Base-by-base conservation (phyloP, 2,113 vertebrate genomes). In the Chauna torquata region DNA sequence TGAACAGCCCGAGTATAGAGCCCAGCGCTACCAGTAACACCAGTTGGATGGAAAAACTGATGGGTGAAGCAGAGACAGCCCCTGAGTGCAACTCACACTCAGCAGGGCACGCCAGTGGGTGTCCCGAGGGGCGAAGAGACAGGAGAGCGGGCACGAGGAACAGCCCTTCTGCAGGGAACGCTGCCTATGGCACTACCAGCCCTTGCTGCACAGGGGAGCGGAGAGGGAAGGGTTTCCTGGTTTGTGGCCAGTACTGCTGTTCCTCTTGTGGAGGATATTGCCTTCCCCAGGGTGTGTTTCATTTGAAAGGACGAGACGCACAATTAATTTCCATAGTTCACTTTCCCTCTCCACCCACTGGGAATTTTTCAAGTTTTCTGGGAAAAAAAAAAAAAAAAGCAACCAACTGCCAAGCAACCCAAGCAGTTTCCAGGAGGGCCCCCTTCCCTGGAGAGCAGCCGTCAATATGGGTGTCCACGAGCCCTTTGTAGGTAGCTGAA, bases 231-330 rank as follows among this genome's bases (percentile, higher is more conserved):
- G 84, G 78, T 90, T 97, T 96, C 78, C 94, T 97, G 96, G 87
- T 90, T 57, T 1, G 0, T 27, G 78, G 93, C 96, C 96, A 95
- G 0, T 7, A 5, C 40, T 25, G 34, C 92, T 91, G 87, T 91
- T 96, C 74, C 79, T 90, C 91, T 49, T 27, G 19, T 23, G 45
- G 90, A 97, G 92, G 90, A 96, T 95, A n/a, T 96, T 54, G 93
- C 70, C 91, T 88, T 95, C 94, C 93, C 96, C 78, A 90, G 96
- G 92, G 96, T 65, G 87, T 90, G 84, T 93, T 97, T 96, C 62
- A 91, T 4, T n/a, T 4, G 52, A 93, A 49, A 92, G 82, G 85
- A 90, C 0, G 12, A 96, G 58, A 69, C 49, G 74, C 78, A 80
- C 62, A 38, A 6, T 57, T 58, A 57, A 45, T 95, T 96, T 93